Percentiles rank a stretch among this genome's conserved stretches.
Evolutionary conservation across 1,140 invertebrate genomes (phyloP).

Genomic region (Apis laboriosa): DNA sequence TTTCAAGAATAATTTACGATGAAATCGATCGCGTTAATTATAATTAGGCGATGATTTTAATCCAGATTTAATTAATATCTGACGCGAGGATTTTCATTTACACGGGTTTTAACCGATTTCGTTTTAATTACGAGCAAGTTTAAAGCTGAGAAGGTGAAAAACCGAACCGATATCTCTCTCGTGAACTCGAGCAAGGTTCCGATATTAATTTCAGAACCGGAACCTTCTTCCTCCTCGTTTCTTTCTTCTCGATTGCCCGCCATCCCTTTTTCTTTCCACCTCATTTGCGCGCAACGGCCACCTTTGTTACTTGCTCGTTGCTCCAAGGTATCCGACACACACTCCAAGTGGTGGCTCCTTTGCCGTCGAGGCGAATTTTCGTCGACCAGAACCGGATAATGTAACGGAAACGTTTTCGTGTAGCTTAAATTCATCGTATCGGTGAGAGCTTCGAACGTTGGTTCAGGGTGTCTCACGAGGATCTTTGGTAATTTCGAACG

Average conservation of each 20-base stretch:
- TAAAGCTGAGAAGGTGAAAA: neutral
- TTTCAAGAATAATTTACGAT: neutral
- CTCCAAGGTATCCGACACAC: neutral
- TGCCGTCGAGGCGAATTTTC: neutral
- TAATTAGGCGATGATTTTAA: neutral
- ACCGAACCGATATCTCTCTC: neutral
- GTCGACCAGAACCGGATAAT: neutral
- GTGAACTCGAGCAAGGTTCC: too few relatives aligned
- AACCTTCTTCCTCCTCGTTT: slow-evolving; percentile 1
- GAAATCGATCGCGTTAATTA: slow-evolving; percentile 20
- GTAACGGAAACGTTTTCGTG: neutral
- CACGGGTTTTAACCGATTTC: neutral
- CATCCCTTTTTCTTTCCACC: slow-evolving; percentile 20
- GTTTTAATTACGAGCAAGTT: neutral
- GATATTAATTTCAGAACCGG: slow-evolving; percentile 40
- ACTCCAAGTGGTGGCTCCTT: neutral
- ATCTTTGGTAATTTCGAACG: too few relatives aligned
- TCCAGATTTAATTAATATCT: slow-evolving; percentile 7
- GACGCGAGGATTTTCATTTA: slow-evolving; percentile 17
- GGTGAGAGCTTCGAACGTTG: too few relatives aligned
- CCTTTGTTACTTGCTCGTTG: neutral
- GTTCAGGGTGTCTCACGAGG: too few relatives aligned
- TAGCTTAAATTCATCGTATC: neutral
- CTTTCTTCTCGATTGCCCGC: slow-evolving; percentile 1
- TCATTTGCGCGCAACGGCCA: slow-evolving; percentile 10